A percentile compares a stretch with the other conserved stretches of the same genome.
Conservation (phyloP, 2,888 invertebrate genomes). For the Leucoptera coffeella region DNA sequence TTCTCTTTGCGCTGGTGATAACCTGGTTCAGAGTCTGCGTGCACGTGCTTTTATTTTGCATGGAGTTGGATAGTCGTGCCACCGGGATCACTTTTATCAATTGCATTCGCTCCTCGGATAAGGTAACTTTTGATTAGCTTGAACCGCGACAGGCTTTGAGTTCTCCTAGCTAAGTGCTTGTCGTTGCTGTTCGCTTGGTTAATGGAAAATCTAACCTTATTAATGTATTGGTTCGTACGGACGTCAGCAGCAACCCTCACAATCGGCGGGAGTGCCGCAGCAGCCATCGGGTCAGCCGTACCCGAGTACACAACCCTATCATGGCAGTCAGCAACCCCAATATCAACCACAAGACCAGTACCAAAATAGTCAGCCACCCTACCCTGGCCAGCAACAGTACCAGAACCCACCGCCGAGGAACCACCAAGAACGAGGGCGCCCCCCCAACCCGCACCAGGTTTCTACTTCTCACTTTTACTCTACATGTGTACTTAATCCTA, state of each 20-base stretch:
- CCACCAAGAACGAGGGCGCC: slow-evolving; percentile 48
- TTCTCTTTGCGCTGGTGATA: too few relatives aligned
- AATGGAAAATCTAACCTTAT: slow-evolving; percentile 54
- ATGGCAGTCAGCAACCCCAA: slow-evolving; percentile 51
- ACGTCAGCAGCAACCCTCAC: slow-evolving; percentile 55
- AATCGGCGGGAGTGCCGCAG: slow-evolving; percentile 49
- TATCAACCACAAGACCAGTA: slow-evolving; percentile 45
- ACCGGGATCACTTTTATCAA: slow-evolving; percentile 33
- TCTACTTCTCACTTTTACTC: slow-evolving; percentile 9
- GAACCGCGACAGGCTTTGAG: slow-evolving; percentile 22
- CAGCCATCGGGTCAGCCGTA: slow-evolving; percentile 45
- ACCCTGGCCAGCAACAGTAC: slow-evolving; percentile 27
- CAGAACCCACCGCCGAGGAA: slow-evolving; percentile 46
- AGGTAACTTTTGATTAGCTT: slow-evolving; percentile 47
- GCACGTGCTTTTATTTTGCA: slow-evolving; percentile 54
- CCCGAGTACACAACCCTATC: slow-evolving; percentile 49
- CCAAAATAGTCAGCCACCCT: slow-evolving; percentile 39
- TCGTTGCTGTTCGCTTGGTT: slow-evolving; percentile 46
- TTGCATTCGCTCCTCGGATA: slow-evolving; percentile 20
- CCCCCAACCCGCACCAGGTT: slow-evolving; percentile 45
- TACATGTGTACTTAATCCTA: neutral
- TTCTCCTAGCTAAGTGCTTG: too few relatives aligned
- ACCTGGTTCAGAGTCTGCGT: too few relatives aligned
- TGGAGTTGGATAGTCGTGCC: slow-evolving; percentile 47
- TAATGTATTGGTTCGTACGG: slow-evolving; percentile 55